Conservation (phyloP, 2,888 invertebrate genomes). For the Fragum sueziense region DNA sequence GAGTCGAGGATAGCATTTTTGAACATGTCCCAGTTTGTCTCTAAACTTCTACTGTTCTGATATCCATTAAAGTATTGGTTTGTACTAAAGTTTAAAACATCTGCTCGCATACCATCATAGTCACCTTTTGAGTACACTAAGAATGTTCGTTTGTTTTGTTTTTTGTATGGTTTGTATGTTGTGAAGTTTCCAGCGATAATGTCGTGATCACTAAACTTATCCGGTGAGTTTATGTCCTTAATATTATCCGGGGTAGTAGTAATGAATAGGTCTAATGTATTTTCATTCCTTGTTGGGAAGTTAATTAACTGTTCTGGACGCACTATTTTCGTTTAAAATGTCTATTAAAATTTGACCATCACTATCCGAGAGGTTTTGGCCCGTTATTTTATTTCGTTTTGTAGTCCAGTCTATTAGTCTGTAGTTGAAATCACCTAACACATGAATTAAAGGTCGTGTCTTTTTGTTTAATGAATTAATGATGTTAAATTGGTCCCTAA, state of each 20-base stretch:
- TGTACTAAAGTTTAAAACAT: background rate
- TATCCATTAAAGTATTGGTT: background rate
- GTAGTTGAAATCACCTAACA: background rate
- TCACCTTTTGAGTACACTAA: background rate
- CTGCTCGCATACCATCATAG: background rate
- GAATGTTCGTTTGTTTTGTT: background rate
- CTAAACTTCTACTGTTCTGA: background rate
- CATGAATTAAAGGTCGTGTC: background rate
- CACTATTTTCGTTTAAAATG: background rate
- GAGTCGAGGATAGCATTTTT: background rate
- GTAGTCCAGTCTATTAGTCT: background rate
- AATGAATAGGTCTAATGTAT: background rate
- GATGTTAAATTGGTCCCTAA: background rate
- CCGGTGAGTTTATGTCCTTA: background rate
- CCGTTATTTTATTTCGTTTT: background rate
- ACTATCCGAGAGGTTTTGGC: background rate
- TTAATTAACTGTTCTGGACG: background rate
- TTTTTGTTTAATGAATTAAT: background rate
- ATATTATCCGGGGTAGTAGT: background rate
- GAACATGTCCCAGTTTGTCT: background rate
- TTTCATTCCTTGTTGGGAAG: constrained; percentile 3
- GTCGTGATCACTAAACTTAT: background rate
- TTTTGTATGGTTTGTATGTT: background rate
- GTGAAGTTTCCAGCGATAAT: background rate
- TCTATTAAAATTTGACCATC: constrained; percentile 1